phyloP scores from a whole-genome alignment of 2,113 vertebrate genomes.

The Ahaetulla prasina region DNA sequence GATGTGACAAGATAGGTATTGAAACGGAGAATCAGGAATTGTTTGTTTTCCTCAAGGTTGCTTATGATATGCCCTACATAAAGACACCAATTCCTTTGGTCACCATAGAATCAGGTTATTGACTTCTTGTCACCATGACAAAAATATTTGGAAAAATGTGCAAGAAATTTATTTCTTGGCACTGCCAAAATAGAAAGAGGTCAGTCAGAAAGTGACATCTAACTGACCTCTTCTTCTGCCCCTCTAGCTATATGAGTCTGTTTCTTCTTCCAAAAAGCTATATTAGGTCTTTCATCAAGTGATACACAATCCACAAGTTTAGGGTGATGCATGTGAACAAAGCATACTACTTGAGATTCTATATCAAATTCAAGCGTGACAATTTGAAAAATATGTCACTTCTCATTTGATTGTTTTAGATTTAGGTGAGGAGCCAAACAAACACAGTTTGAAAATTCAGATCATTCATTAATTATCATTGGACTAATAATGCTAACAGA shows the following conservation, averaged over 20 bases:
- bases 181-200: accelerated
- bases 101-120: neutral
- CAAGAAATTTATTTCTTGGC: neutral
- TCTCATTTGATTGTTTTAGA: no score
- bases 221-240: neutral
- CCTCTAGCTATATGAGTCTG: neutral
- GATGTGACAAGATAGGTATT: neutral
- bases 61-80: slow-evolving; percentile 1
- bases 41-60: neutral
- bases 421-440: no score
- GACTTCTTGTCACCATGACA: neutral
- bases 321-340: neutral
- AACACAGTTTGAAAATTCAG: no score
- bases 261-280: slow-evolving; percentile 6
- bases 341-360: neutral
- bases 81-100: neutral
- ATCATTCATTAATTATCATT: no score
- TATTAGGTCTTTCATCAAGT: neutral
- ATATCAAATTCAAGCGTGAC: neutral
- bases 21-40: neutral
- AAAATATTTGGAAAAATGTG: neutral
- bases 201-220: neutral
- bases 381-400: no score
- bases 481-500: neutral
- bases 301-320: neutral